Evolutionary conservation across 1,140 invertebrate species (phyloP).

Genomic region (Ectropis grisescens): DNA sequence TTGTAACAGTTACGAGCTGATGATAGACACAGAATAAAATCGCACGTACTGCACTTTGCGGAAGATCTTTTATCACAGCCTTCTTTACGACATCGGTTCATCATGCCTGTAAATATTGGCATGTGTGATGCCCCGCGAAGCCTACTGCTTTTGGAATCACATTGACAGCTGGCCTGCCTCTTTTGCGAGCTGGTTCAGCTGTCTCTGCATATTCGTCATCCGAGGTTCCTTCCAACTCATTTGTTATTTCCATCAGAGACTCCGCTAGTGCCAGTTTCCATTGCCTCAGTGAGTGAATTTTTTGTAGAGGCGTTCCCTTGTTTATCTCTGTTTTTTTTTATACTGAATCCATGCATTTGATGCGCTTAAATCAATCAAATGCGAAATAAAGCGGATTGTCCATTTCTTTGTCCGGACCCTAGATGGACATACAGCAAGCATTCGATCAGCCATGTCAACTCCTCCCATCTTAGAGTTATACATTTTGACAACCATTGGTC

Average conservation of each 20-base stretch:
- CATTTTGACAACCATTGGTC: constrained; percentile 10
- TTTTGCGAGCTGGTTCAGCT: constrained; percentile 1
- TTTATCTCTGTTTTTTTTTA: constrained; percentile 1
- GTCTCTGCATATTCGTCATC: constrained; percentile 1
- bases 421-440: constrained; percentile 12
- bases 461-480: constrained; percentile 8
- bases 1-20: constrained; percentile 5
- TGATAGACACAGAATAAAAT: constrained; percentile 2
- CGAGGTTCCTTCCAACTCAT: constrained; percentile 1
- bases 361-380: constrained; percentile 1
- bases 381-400: constrained; percentile 1
- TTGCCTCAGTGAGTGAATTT: constrained; percentile 5
- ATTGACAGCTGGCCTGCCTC: constrained; percentile 2
- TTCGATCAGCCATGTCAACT: constrained; percentile 12
- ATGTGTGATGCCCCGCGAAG: constrained; percentile 3
- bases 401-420: too few species aligned
- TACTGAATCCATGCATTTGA: constrained; percentile 1
- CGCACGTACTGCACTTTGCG: constrained; percentile 4
- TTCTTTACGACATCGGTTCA: constrained; percentile 2
- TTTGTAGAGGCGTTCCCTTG: constrained; percentile 1
- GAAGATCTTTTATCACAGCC: constrained; percentile 3
- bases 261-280: constrained; percentile 6
- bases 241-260: constrained; percentile 4
- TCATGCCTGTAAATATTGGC: constrained; percentile 3
- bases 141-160: constrained; percentile 3